Evolutionary conservation across 1,140 invertebrate species (phyloP), one percentile per base, ranked within the genome.

Genomic region (Trichonephila inaurata): DNA sequence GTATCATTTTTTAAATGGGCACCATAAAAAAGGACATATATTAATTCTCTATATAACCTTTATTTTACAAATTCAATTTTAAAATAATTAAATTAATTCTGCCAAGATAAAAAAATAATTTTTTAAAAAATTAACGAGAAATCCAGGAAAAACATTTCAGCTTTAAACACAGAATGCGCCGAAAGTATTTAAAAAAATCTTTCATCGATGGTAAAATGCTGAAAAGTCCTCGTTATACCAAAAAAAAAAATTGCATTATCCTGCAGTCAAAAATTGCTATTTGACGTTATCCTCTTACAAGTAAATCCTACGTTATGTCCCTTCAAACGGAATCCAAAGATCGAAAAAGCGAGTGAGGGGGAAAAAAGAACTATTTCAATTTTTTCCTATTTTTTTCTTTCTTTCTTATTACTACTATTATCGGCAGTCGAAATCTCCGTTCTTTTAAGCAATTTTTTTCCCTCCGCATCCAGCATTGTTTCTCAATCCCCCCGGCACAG

Each of bases 271-370:
- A 93, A 93, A 93, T 93, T 66, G 92, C 85, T 93, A 93, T 93
- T 93, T 93, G 92, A 93, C 92, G 92, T 93, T 93, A 93, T 93
- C 92, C 92, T 88, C 92, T 93, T 93, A 93, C 92, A 93, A 93
- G 64, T 89, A 93, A 93, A 93, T 93, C 92, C 92, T 85, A 93
- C 83, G 85, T 93, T 93, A 93, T 88, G 86, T 93, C 40, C 60
- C 92, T 93, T 92, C 82, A 92, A 92, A 92, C 82, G 91, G 81
- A 86, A 91, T 83, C 72, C 58, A 91, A 83, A 83, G 60, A 81
- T 60, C 44, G 10, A 91, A 62, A 83, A 44, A 92, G 91, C 72
- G 72, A 77, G 72, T 77, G 72, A 33, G 72, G 64, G n/a, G 19
- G 81, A 85, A 92, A 62, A 87, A 66, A 21, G 40, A 90, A 62